Evolutionary conservation across 2,888 invertebrate genomes (phyloP), one percentile per base, ranked within the genome.

Genomic region (Nomada hirtipes): DNA sequence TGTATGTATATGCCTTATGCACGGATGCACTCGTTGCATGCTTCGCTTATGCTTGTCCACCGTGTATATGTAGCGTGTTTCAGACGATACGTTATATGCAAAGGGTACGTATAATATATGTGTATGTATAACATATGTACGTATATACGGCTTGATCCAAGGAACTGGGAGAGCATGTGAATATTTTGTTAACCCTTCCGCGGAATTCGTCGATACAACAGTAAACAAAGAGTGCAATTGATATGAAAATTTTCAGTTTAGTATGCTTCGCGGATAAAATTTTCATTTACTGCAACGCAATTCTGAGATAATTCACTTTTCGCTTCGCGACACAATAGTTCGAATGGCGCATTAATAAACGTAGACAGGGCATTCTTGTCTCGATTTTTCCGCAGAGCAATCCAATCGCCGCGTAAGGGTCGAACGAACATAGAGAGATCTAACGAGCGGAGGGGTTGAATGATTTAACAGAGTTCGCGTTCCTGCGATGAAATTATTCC

Each of bases 11-110:
- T 85, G 81, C 87, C 76, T 84, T 84, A 90, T 89, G 89, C 89
- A 90, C 82, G 86, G 89, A 91, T 91, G 91, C 91, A 91, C 86
- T 89, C 82, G 83, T 88, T 88, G 74, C 92, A 92, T 92, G 92
- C 92, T 89, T 89, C 88, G 79, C 61, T 82, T 85, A 86, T 89
- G 85, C 85, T 79, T 42, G 71, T 82, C 86, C 81, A 89, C 83
- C 79, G 76, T 88, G 59, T 79, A 79, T 83, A 64, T 87, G 81
- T 81, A 87, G 79, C 74, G 80, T 84, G 80, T 82, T 60, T 65
- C 42, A 75, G 50, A 59, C 65, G 60, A 42, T 67, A 67, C 64
- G 57, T 77, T 75, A 76, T 71, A 76, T 73, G 53, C 70, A 61
- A 47, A 77, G 47, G 50, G 59, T 79, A 50, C 76, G 65, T 74